Conservation (phyloP, 2,888 invertebrate species). For the Saturnia pavonia region DNA sequence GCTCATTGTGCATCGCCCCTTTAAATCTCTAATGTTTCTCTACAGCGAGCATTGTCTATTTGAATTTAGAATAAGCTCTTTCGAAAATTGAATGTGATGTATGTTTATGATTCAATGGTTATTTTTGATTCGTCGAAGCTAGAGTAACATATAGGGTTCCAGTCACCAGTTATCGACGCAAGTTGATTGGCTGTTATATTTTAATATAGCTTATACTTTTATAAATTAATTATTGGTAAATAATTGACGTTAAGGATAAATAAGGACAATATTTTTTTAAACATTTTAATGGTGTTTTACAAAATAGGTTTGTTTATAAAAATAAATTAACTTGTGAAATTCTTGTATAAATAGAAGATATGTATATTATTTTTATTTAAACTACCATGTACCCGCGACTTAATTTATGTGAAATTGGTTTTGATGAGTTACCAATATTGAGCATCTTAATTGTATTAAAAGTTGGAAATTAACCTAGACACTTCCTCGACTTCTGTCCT, state of each 20-base stretch:
- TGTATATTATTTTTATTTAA: too few species aligned
- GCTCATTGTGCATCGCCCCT: constrained; percentile 38
- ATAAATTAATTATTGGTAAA: not conserved
- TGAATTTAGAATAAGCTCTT: constrained; percentile 70
- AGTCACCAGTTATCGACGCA: constrained; percentile 29
- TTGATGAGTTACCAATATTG: too few species aligned
- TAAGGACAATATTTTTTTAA: not conserved
- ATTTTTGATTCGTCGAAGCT: constrained; percentile 54
- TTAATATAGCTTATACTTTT: not conserved
- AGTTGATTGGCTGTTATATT: not conserved
- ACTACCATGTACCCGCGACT: too few species aligned
- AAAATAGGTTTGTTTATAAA: too few species aligned
- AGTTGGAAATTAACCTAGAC: too few species aligned
- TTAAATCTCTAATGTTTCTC: constrained; percentile 56
- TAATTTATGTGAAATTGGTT: too few species aligned
- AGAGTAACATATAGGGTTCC: constrained; percentile 27
- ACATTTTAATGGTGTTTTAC: not conserved
- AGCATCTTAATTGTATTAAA: too few species aligned
- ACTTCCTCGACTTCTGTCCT: too few species aligned
- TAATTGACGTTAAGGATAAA: not conserved
- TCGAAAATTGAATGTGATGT: constrained; percentile 72
- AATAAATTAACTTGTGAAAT: too few species aligned
- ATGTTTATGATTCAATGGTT: constrained; percentile 68
- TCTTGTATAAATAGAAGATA: too few species aligned
- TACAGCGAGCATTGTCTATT: constrained; percentile 61